Evolutionary conservation across 2,888 invertebrate species (phyloP), one percentile per base, ranked within the genome.

Genomic region (Idaea biselata): DNA sequence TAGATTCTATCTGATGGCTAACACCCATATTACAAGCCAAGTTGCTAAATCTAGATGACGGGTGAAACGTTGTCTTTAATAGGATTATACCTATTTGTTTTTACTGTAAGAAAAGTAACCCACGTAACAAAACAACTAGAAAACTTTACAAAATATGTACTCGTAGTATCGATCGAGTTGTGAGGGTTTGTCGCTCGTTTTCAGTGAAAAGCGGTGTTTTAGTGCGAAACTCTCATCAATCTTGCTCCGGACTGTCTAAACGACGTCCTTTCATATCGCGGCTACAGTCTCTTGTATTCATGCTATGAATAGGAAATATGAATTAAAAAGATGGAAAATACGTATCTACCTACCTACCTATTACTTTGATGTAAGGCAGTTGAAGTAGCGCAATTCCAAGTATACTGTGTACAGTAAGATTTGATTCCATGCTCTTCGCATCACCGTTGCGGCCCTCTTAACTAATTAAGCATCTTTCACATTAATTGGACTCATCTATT

Each of bases 171-270:
- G 44, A 44, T 44, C 44, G 32, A 58, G 16, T 32, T 16, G 44
- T 16, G 16, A 17, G 1, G 33, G 55, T 58, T 55, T 18, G 63
- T 59, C 31, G 54, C 11, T 44, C 14, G 44, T 78, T 79, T 75
- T 72, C 74, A 77, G 73, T 84, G 83, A 86, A 86, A 76, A 79
- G 76, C 76, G 70, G 70, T 74, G 74, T 81, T 80, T 78, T 73
- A 73, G 73, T 77, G 73, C 65, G 73, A 71, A 75, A 72, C 73
- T 80, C 81, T 78, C 85, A 88, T 88, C 87, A 87, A 89, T 89
- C 88, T 87, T 86, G 71, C 78, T 79, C 69, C 73, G 74, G 62
- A 73, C 76, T 73, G 79, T 78, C 76, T 77, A 73, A 75, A 78
- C 78, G 83, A 81, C 82, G 78, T 73, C 82, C 80, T 84, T 86